Conservation (phyloP, 2,888 invertebrate genomes). For the Acrobasis suavella region DNA sequence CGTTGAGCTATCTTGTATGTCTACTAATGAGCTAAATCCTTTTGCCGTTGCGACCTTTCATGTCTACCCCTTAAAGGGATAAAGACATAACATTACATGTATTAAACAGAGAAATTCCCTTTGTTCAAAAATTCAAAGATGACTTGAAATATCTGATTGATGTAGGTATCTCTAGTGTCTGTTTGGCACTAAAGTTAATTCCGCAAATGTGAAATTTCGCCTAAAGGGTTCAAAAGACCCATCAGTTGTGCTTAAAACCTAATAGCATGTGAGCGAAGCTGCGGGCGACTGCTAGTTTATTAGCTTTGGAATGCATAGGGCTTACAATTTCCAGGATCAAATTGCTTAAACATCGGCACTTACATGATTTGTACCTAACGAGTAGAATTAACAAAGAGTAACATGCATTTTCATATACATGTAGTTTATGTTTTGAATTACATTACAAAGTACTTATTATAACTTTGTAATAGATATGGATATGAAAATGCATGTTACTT, state of each 20-base stretch:
- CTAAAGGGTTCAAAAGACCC: conserved; percentile 11
- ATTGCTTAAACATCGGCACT: neutral
- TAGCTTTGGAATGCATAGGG: neutral
- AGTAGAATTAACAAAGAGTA: too few species aligned
- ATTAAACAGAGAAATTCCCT: neutral
- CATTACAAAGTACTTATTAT: too few species aligned
- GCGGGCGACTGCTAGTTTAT: conserved; percentile 12
- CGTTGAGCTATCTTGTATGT: too few species aligned
- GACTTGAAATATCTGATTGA: conserved; percentile 5
- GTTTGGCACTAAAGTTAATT: neutral
- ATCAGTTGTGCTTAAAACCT: conserved; percentile 14
- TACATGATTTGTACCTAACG: neutral
- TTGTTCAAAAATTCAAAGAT: neutral
- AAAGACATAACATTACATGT: too few species aligned
- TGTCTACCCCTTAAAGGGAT: too few species aligned
- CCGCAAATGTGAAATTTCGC: conserved; percentile 16
- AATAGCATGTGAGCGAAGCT: conserved; percentile 11
- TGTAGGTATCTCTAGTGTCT: neutral
- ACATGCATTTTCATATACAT: too few species aligned
- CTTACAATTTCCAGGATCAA: neutral
- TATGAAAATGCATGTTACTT: too few species aligned
- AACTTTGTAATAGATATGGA: too few species aligned
- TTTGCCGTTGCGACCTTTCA: too few species aligned
- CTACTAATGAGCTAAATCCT: too few species aligned
- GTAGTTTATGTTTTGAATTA: too few species aligned